Conservation (phyloP, 2,797 vertebrate genomes). For the Falco novaeseelandiae region DNA sequence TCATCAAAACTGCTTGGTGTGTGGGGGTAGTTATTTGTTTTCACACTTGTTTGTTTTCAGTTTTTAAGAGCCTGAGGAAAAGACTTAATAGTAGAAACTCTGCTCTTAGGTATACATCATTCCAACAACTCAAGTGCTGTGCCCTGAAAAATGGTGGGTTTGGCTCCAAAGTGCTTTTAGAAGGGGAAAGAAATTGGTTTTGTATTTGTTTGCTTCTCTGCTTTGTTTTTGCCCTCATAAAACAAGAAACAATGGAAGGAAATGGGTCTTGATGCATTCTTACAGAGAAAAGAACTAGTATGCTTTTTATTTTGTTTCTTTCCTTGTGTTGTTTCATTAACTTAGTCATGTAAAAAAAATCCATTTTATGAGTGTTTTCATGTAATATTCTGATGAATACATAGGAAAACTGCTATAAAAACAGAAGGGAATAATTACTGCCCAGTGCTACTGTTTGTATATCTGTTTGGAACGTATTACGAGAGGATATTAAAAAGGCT, state of each 20-base stretch:
- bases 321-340: background rate
- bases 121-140: background rate
- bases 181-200: background rate
- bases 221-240: background rate
- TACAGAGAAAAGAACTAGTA: background rate
- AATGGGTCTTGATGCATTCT: background rate
- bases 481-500: background rate
- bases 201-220: background rate
- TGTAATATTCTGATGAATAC: background rate
- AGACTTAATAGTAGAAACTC: background rate
- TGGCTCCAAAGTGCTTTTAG: background rate
- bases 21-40: background rate
- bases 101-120: background rate
- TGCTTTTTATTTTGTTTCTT: background rate
- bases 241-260: slow-evolving; percentile 41
- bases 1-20: background rate
- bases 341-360: background rate
- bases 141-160: background rate
- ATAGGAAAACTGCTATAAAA: background rate
- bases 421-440: background rate
- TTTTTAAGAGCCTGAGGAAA: background rate
- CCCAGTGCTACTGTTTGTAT: background rate
- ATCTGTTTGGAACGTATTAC: background rate
- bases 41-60: background rate
- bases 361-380: background rate